Evolutionary conservation across 2,797 vertebrate species (phyloP).

Genomic region (Sebastes variabilis): DNA sequence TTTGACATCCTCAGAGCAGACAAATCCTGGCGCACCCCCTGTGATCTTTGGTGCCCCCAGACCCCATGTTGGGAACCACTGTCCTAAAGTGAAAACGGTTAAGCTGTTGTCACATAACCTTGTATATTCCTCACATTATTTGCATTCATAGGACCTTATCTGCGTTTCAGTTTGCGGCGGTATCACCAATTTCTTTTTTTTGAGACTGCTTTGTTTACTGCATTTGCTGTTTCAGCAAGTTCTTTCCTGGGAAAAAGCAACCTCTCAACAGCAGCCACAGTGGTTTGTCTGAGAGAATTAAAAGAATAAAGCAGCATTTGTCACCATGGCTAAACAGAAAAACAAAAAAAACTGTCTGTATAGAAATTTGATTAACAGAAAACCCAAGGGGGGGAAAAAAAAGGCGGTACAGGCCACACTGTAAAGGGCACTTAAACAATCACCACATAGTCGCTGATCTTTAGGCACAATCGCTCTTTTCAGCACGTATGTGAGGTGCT

Average conservation of each 20-base stretch:
- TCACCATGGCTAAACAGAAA: background rate
- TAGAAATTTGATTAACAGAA: background rate
- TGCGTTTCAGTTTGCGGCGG: background rate
- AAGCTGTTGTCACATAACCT: background rate
- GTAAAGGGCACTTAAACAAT: background rate
- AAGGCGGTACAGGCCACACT: background rate
- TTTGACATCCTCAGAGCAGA: too few relatives aligned
- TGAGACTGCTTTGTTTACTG: slow-evolving; percentile 9
- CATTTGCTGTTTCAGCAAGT: slow-evolving; percentile 18
- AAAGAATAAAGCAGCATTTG: background rate
- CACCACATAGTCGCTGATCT: background rate
- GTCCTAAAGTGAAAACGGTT: background rate
- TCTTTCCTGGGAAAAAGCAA: background rate
- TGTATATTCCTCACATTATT: background rate
- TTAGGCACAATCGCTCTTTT: background rate
- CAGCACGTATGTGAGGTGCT: background rate
- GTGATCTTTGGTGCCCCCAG: too few relatives aligned
- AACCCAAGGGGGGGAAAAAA: background rate
- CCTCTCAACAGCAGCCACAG: background rate
- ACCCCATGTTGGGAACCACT: too few relatives aligned
- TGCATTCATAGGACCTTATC: background rate
- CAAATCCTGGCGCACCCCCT: too few relatives aligned
- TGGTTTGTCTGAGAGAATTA: slow-evolving; percentile 7
- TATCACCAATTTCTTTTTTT: background rate
- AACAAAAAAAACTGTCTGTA: background rate